Evolutionary conservation across 2,888 invertebrate species (phyloP).

Genomic region (Doris montereyensis): DNA sequence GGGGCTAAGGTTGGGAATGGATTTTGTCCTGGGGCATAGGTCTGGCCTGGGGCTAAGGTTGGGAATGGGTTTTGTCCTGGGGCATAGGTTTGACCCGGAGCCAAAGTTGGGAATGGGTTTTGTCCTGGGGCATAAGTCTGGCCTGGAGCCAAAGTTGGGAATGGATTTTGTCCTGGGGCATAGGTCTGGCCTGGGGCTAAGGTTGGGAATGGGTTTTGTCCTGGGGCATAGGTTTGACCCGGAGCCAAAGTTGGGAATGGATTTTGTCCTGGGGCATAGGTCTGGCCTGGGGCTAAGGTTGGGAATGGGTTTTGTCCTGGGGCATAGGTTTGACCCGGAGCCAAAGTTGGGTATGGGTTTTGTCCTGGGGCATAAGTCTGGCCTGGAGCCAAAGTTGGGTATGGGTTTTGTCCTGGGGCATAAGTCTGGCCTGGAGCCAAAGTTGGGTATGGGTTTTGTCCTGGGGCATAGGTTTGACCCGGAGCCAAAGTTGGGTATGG

Average conservation of each 20-base stretch:
- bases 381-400: conserved; percentile 49
- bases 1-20: conserved; percentile 52
- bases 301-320: conserved; percentile 48
- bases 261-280: conserved; percentile 46
- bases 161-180: conserved; percentile 50
- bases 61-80: conserved; percentile 41
- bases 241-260: conserved; percentile 43
- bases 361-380: conserved; percentile 49
- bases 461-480: conserved; percentile 50
- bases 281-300: conserved; percentile 48
- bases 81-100: conserved; percentile 50
- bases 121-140: conserved; percentile 49
- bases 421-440: conserved; percentile 51
- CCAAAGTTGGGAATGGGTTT: conserved; percentile 47
- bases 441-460: conserved; percentile 50
- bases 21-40: conserved; percentile 43
- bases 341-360: conserved; percentile 48
- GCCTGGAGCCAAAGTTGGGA: conserved; percentile 48
- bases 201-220: conserved; percentile 50
- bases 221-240: conserved; percentile 50
- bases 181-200: conserved; percentile 51
- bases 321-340: conserved; percentile 49
- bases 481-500: conserved; percentile 43
- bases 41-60: conserved; percentile 45
- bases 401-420: conserved; percentile 50